Evolutionary conservation across 2,113 vertebrate genomes (phyloP).

Genomic region (Beaufortia kweichowensis): DNA sequence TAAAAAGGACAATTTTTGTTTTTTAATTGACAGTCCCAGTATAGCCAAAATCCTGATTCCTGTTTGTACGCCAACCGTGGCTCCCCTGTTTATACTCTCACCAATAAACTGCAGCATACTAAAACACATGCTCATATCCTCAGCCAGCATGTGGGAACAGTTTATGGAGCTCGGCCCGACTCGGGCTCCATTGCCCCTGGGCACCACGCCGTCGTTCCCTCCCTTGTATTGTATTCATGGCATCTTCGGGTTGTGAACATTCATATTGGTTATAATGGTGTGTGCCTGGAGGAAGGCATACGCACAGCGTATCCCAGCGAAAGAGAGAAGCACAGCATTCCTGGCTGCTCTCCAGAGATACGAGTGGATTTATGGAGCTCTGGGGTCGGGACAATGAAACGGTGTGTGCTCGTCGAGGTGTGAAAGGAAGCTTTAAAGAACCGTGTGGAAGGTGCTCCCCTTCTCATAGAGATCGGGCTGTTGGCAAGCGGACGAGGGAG

Average conservation of each 20-base stretch:
- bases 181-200: background rate
- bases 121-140: conserved; percentile 55
- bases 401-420: conserved; percentile 35
- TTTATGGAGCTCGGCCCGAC: conserved; percentile 26
- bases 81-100: background rate
- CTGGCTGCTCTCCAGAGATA: conserved; percentile 55
- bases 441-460: conserved; percentile 4
- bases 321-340: conserved; percentile 33
- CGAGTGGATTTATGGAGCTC: conserved; percentile 55
- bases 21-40: too few relatives aligned
- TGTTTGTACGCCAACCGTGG: background rate
- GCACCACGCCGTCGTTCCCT: conserved; percentile 1
- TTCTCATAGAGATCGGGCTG: background rate
- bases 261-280: conserved; percentile 29
- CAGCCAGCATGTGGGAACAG: conserved; percentile 33
- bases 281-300: background rate
- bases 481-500: conserved; percentile 30
- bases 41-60: too few relatives aligned
- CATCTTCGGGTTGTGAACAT: conserved; percentile 22
- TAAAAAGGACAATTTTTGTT: too few relatives aligned
- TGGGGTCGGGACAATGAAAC: conserved; percentile 46
- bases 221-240: conserved; percentile 7
- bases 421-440: conserved; percentile 53
- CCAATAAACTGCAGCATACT: conserved; percentile 37
- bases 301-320: conserved; percentile 11